Conservation (phyloP, 2,888 invertebrate genomes). For the Sabatieria punctata region DNA sequence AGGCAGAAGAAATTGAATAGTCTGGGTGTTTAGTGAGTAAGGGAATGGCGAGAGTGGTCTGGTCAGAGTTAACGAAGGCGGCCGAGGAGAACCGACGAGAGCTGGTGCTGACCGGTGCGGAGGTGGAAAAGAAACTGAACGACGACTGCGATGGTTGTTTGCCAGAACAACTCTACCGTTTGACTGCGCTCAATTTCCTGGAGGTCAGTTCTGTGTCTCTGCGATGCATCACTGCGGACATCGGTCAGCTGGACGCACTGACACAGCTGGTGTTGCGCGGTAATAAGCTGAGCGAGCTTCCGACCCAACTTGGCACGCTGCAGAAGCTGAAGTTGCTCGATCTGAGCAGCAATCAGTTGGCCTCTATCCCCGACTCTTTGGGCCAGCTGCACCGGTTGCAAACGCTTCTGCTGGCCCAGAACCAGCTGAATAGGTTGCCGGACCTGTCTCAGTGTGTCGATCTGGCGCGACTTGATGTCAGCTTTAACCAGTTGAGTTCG, state of each 20-base stretch:
- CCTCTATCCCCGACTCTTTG: conserved; percentile 44
- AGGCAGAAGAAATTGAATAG: no score
- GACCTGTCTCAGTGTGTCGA: no score
- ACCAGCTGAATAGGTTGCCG: conserved; percentile 48
- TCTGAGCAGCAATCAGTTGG: conserved; percentile 51
- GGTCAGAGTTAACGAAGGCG: conserved; percentile 45
- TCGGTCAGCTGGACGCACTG: conserved; percentile 46
- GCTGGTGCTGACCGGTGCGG: conserved; percentile 50
- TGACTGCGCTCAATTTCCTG: conserved; percentile 52
- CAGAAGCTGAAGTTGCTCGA: conserved; percentile 56
- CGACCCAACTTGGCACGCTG: conserved; percentile 41
- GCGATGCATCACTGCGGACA: conserved; percentile 42
- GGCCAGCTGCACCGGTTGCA: conserved; percentile 46
- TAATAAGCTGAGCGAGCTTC: conserved; percentile 40
- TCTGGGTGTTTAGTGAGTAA: no score
- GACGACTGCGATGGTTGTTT: conserved; percentile 42
- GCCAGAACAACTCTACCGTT: conserved; percentile 46
- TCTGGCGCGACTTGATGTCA: no score
- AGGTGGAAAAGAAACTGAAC: conserved; percentile 46
- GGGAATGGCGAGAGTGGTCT: no score
- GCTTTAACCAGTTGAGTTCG: no score
- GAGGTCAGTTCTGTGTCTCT: conserved; percentile 52
- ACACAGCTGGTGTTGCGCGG: conserved; percentile 53
- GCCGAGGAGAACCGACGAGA: conserved; percentile 55
- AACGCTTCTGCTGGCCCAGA: conserved; percentile 51